Conservation (phyloP, 2,113 vertebrate genomes). For the Percina caprodes region DNA sequence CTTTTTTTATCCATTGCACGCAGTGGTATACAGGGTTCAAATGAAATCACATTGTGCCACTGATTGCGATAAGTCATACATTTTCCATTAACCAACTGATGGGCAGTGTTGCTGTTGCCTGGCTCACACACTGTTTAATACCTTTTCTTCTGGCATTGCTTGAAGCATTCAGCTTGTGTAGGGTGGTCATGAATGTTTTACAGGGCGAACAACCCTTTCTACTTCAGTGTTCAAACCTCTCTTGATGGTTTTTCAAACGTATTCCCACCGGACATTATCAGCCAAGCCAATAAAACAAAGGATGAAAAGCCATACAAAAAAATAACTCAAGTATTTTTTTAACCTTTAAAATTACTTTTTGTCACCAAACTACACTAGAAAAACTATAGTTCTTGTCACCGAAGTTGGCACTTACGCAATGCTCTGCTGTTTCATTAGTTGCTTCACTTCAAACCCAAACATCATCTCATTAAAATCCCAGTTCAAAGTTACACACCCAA, state of each 20-base stretch:
- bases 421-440: background rate
- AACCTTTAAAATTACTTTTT: background rate
- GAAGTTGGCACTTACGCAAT: background rate
- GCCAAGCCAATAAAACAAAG: slow-evolving; percentile 2
- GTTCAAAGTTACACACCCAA: slow-evolving; percentile 14
- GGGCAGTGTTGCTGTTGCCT: slow-evolving; percentile 9
- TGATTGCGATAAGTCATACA: slow-evolving; percentile 61
- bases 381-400: background rate
- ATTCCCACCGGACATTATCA: background rate
- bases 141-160: slow-evolving; percentile 14
- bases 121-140: slow-evolving; percentile 34
- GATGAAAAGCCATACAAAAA: background rate
- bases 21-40: slow-evolving; percentile 60
- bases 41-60: slow-evolving; percentile 62
- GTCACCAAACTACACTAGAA: background rate
- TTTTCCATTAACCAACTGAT: slow-evolving; percentile 57
- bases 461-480: slow-evolving; percentile 42
- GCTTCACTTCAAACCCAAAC: slow-evolving; percentile 18
- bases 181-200: background rate
- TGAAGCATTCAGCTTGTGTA: slow-evolving; percentile 24
- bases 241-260: background rate
- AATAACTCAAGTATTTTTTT: background rate
- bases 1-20: slow-evolving; percentile 7
- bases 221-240: background rate
- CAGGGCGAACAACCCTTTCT: background rate